Base-by-base conservation (phyloP, 1,140 invertebrate species). In the Lepidurus apus region DNA sequence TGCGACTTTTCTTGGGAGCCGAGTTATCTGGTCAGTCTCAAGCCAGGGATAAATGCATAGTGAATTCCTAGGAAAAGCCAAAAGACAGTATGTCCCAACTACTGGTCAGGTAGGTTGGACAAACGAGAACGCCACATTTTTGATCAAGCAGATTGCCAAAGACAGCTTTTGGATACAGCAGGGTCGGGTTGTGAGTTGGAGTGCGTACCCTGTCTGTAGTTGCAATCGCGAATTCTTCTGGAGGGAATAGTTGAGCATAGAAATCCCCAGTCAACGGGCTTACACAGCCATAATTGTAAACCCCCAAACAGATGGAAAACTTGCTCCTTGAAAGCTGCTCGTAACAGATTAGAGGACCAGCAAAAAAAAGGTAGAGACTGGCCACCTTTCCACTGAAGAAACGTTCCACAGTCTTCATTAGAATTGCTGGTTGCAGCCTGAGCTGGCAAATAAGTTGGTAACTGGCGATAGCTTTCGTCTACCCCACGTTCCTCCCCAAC, bases 11-110 rank as follows among this genome's bases (percentile, higher is more conserved):
- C 53, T 65, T 21, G 53, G 53, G 53, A 17, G 53, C 53, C 53
- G 21, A 65, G 53, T 65, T 65, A 65, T 65, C 53, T 65, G 53
- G 53, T 65, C 53, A 65, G 53, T 65, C 53, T 65, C 53, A 65
- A 65, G 53, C 53, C 34, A 4, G 34, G 34, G 34, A 34, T 65
- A 65, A 65, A 65, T 65, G n/a, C 53, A 21, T 13, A 65, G 21
- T 65, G 53, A 65, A 65, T 65, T 65, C 53, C 53, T 13, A 11
- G 13, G 13, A 65, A 65, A 65, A 65, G 53, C 17, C 53, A 65
- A 65, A 65, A 65, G 53, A 65, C 53, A 65, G 21, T 65, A 65
- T 65, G 53, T 65, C 53, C 53, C 53, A 11, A 17, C 34, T 34
- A 34, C 53, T 65, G 53, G 53, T 17, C 53, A 65, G 53, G 53